Conservation (phyloP, 2,888 invertebrate genomes). For the Ischnus inquisitorius region DNA sequence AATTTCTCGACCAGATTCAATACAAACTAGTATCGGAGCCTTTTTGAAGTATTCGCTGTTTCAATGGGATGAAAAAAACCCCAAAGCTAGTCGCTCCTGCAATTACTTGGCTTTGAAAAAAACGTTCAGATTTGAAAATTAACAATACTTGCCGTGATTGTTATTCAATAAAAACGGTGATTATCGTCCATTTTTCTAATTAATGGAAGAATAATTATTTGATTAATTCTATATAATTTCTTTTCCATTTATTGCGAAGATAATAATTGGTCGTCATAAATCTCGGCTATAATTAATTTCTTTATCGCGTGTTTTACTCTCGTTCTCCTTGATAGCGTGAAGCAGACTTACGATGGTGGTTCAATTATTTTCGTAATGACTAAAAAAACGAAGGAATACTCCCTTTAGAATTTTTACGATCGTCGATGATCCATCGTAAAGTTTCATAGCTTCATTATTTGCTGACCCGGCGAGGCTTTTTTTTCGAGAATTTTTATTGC, state of each 20-base stretch:
- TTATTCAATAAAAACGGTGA: too few species aligned
- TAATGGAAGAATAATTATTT: too few species aligned
- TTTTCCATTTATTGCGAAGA: background rate
- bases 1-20: background rate
- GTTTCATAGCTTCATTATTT: background rate
- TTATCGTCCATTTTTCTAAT: too few species aligned
- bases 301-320: background rate
- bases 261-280: background rate
- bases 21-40: background rate
- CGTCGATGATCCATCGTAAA: constrained; percentile 4
- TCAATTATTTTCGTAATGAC: background rate
- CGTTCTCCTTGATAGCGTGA: background rate
- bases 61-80: background rate
- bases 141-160: too few species aligned
- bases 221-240: too few species aligned
- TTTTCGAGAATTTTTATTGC: constrained; percentile 25
- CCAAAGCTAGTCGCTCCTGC: too few species aligned
- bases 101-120: too few species aligned
- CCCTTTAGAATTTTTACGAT: background rate
- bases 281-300: background rate
- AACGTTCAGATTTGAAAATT: background rate
- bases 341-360: background rate
- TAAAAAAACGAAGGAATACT: background rate
- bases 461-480: background rate
- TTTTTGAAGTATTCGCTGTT: background rate